These are phyloP conservation scores for Thymallus thymallus DNA, from an alignment of 2,113 vertebrate species.

Conservation along the genomic window DNA sequence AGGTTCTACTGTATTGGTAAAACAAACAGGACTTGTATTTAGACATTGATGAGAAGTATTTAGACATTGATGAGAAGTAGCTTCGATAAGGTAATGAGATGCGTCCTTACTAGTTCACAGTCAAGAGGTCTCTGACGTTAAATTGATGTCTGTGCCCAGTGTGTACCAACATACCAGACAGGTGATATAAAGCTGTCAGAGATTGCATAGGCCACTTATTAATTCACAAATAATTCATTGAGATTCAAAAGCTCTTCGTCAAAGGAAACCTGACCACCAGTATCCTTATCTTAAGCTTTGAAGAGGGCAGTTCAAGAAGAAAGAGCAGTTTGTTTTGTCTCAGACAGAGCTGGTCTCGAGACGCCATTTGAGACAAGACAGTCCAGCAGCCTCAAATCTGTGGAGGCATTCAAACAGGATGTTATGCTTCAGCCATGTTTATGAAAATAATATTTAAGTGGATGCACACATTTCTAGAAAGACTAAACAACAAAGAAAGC, in stretches of 20 bases:
- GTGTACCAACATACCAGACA: constrained; percentile 72
- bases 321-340: constrained; percentile 84
- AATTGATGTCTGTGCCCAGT: too few relatives aligned
- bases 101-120: constrained; percentile 66
- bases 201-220: neutral
- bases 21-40: too few relatives aligned
- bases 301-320: constrained; percentile 79
- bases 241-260: too few relatives aligned
- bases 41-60: too few relatives aligned
- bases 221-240: neutral
- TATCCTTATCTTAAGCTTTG: constrained; percentile 82
- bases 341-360: constrained; percentile 89
- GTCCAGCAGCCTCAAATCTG: constrained; percentile 87
- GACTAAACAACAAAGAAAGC: too few relatives aligned
- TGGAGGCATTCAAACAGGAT: neutral
- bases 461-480: too few relatives aligned
- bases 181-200: neutral
- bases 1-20: too few relatives aligned
- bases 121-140: constrained; percentile 87
- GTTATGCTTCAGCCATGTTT: too few relatives aligned
- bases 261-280: neutral
- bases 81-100: too few relatives aligned
- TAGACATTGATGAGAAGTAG: too few relatives aligned
- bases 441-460: too few relatives aligned
- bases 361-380: constrained; percentile 83